Conservation (phyloP, 2,113 vertebrate genomes). For the Lontra canadensis region DNA sequence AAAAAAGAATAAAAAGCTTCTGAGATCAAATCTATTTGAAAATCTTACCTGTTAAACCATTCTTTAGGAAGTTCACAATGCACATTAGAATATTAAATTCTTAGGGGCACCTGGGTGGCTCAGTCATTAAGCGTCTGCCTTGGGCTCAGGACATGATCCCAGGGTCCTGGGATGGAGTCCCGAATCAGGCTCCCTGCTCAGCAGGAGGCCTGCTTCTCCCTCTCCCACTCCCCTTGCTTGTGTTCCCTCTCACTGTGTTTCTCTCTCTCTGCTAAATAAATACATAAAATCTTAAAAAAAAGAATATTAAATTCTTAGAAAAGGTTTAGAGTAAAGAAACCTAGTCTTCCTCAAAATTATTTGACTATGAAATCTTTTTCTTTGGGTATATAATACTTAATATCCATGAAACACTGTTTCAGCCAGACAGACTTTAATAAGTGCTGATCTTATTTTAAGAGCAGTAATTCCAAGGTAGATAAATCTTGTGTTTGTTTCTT, state of each 20-base stretch:
- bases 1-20: background rate
- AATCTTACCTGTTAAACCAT: background rate
- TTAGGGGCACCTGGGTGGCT: background rate
- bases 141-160: too few species aligned
- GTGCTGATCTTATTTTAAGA: background rate
- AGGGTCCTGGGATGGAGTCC: too few species aligned
- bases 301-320: background rate
- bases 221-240: too few species aligned
- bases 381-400: background rate
- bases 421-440: background rate
- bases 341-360: constrained; percentile 19
- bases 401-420: background rate
- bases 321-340: background rate
- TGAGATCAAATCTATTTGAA: background rate
- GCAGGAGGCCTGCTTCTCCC: too few species aligned
- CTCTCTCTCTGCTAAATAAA: too few species aligned
- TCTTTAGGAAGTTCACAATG: background rate
- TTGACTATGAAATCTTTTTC: background rate
- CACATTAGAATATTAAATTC: background rate
- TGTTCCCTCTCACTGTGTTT: too few species aligned
- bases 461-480: background rate
- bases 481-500: background rate
- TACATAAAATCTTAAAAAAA: background rate
- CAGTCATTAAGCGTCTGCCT: too few species aligned
- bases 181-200: too few species aligned